Evolutionary conservation across 1,140 invertebrate species (phyloP).

Genomic region (Whitmania pigra): DNA sequence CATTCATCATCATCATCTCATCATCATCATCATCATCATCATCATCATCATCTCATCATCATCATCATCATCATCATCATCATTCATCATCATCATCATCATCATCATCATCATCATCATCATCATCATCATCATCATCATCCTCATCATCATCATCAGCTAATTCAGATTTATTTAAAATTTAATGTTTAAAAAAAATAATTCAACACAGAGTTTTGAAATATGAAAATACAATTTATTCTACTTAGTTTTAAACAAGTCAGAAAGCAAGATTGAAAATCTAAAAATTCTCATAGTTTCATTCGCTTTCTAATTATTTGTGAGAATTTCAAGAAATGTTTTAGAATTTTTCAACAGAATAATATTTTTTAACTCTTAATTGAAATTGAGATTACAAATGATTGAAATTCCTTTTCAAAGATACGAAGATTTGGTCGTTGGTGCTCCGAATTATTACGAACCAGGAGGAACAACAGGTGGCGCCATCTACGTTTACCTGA

Average conservation of each 20-base stretch:
- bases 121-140: no score
- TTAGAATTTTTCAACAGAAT: not conserved
- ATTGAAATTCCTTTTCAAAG: conserved; percentile 16
- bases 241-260: not conserved
- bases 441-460: conserved; percentile 78
- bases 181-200: not conserved
- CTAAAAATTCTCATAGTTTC: not conserved
- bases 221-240: not conserved
- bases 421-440: conserved; percentile 46
- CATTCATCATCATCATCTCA: no score
- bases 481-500: conserved; percentile 36
- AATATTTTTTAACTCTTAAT: no score
- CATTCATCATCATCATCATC: no score
- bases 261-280: not conserved
- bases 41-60: no score
- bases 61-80: no score
- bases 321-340: not conserved
- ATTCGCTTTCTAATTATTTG: not conserved
- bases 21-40: no score
- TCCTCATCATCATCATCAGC: no score
- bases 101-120: not conserved
- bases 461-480: conserved; percentile 48
- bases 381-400: no score
- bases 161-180: no score
- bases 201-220: not conserved